These are phyloP conservation scores for Oxygymnocypris stewartii DNA, from an alignment of 2,113 vertebrate genomes.

Conservation along the genomic window DNA sequence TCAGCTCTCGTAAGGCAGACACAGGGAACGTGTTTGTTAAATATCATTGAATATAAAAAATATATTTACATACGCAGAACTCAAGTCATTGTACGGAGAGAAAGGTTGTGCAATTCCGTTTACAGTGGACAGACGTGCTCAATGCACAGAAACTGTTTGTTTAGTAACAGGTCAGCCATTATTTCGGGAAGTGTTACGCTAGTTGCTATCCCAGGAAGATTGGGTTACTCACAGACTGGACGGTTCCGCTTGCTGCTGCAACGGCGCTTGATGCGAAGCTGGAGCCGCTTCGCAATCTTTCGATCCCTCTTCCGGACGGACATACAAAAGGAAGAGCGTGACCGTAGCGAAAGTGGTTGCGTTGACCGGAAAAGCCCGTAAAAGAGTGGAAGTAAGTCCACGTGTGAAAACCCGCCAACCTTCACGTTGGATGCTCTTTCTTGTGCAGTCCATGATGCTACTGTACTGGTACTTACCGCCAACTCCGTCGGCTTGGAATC, in stretches of 20 bases:
- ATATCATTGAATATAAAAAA: constrained; percentile 30
- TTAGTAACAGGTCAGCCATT: constrained; percentile 7
- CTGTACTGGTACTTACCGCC: constrained; percentile 83
- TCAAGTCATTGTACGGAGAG: constrained; percentile 2
- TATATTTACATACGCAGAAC: constrained; percentile 42
- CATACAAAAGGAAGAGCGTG: constrained; percentile 87
- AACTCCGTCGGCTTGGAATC: constrained; percentile 90
- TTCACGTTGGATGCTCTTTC: constrained; percentile 85
- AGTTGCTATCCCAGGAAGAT: neutral
- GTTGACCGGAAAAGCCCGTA: constrained; percentile 94
- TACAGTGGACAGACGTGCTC: neutral
- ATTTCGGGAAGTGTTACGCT: neutral
- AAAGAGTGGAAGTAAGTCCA: constrained; percentile 91
- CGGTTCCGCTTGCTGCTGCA: constrained; percentile 79
- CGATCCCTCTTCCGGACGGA: constrained; percentile 70
- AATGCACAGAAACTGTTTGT: neutral
- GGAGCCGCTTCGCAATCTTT: constrained; percentile 75
- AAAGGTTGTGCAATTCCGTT: neutral
- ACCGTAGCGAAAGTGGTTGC: constrained; percentile 95
- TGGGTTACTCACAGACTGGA: constrained; percentile 79
- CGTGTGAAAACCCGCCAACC: constrained; percentile 91
- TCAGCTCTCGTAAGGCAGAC: constrained; percentile 4
- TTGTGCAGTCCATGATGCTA: constrained; percentile 86
- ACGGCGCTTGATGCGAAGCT: constrained; percentile 47
- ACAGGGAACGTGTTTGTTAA: constrained; percentile 5